Percentiles rank a stretch among this genome's conserved stretches.
phyloP scores from a whole-genome alignment of 2,797 vertebrate genomes.

The Acropternis orthonyx region DNA sequence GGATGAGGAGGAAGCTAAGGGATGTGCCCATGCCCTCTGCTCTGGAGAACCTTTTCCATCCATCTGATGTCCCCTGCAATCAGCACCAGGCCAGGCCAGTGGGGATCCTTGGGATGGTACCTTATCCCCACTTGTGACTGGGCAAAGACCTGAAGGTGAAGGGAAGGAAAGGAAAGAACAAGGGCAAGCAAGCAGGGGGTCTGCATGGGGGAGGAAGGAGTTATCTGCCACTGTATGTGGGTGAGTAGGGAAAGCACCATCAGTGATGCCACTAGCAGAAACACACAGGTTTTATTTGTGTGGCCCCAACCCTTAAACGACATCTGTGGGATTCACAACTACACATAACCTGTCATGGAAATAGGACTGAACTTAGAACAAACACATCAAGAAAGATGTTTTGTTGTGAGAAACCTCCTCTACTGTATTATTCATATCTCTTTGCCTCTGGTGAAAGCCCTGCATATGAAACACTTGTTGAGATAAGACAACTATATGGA shows the following conservation, averaged over 20 bases:
- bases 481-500: not conserved
- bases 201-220: not conserved
- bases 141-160: not conserved
- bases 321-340: not conserved
- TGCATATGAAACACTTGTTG: not conserved
- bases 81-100: not conserved
- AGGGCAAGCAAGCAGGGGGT: not conserved
- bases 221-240: rapidly evolving
- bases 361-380: not conserved
- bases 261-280: not conserved
- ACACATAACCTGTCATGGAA: not conserved
- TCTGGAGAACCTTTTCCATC: not conserved
- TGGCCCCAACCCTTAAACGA: not conserved
- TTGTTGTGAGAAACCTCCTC: not conserved
- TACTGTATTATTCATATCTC: not conserved
- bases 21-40: not conserved
- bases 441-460: not conserved
- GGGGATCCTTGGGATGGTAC: not conserved
- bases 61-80: rapidly evolving
- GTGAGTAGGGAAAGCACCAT: not conserved
- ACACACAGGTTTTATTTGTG: not conserved
- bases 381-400: not conserved
- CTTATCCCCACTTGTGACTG: not conserved
- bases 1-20: not conserved
- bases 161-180: not conserved